phyloP scores from a whole-genome alignment of 2,888 invertebrate species.

The Ennomos quercinarius region DNA sequence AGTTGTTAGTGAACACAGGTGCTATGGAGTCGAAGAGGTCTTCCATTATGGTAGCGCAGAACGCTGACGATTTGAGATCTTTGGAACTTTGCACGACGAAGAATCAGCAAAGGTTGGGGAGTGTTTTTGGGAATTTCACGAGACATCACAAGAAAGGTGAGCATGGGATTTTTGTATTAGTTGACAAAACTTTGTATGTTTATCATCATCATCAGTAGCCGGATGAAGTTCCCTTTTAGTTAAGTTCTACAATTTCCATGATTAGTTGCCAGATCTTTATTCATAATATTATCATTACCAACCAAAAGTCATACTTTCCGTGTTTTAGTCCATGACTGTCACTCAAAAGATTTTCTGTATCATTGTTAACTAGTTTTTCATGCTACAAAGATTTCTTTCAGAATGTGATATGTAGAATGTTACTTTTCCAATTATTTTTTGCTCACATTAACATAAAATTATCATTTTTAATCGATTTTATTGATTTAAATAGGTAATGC shows the following conservation, averaged over 20 bases:
- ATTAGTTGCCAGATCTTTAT: too few relatives aligned
- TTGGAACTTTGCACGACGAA: constrained; percentile 74
- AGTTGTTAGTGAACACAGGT: constrained; percentile 73
- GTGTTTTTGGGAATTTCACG: constrained; percentile 79
- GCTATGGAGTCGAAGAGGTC: constrained; percentile 79
- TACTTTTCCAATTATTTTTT: too few relatives aligned
- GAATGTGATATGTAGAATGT: too few relatives aligned
- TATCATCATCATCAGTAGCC: not conserved
- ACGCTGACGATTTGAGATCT: constrained; percentile 74
- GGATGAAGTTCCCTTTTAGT: not conserved
- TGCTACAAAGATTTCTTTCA: too few relatives aligned
- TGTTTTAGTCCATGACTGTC: too few relatives aligned
- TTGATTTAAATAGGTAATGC: too few relatives aligned
- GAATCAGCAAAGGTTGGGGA: constrained; percentile 77
- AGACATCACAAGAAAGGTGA: constrained; percentile 81
- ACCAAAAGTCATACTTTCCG: too few relatives aligned
- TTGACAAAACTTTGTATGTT: not conserved
- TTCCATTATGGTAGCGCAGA: constrained; percentile 73
- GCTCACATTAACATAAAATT: too few relatives aligned
- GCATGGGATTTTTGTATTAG: not conserved
- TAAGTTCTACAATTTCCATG: not conserved
- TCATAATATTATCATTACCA: too few relatives aligned
- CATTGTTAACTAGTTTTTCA: too few relatives aligned
- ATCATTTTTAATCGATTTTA: too few relatives aligned
- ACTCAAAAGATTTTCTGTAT: too few relatives aligned